Percentiles rank a stretch among this genome's conserved stretches.
Evolutionary conservation across 2,888 invertebrate species (phyloP).

Genomic region (Choreutis nemorana): DNA sequence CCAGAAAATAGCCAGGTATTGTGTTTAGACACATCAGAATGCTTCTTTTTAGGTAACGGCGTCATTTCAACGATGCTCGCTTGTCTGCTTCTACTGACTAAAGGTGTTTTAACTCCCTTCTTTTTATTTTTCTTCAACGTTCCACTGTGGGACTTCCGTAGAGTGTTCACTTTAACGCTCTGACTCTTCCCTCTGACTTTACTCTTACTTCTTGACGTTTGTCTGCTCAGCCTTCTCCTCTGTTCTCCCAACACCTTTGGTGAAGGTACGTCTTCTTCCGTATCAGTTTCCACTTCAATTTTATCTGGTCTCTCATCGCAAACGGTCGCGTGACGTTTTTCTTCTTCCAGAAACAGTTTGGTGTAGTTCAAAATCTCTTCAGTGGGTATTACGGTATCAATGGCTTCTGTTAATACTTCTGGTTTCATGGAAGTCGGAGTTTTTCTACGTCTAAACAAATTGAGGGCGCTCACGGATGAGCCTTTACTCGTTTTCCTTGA

Average conservation of each 20-base stretch:
- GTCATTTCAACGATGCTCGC: slow-evolving; percentile 48
- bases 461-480: slow-evolving; percentile 50
- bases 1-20: slow-evolving; percentile 55
- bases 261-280: slow-evolving; percentile 42
- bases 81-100: slow-evolving; percentile 41
- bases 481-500: slow-evolving; percentile 48
- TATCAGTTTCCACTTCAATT: slow-evolving; percentile 34
- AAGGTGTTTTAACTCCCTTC: slow-evolving; percentile 40
- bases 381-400: slow-evolving; percentile 27
- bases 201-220: slow-evolving; percentile 56
- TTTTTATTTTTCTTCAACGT: slow-evolving; percentile 54
- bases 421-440: slow-evolving; percentile 41
- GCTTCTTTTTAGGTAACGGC: slow-evolving; percentile 42
- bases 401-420: slow-evolving; percentile 43
- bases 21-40: slow-evolving; percentile 34
- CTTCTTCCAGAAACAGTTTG: slow-evolving; percentile 46
- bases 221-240: slow-evolving; percentile 47
- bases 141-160: slow-evolving; percentile 54
- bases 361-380: slow-evolving; percentile 46
- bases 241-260: slow-evolving; percentile 42
- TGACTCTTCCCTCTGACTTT: slow-evolving; percentile 56
- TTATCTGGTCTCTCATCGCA: slow-evolving; percentile 25
- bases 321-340: slow-evolving; percentile 36
- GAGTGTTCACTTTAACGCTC: slow-evolving; percentile 46
- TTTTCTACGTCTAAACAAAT: slow-evolving; percentile 49